Evolutionary conservation across 2,888 invertebrate genomes (phyloP).

Genomic region (Stenolophus ochropezus): DNA sequence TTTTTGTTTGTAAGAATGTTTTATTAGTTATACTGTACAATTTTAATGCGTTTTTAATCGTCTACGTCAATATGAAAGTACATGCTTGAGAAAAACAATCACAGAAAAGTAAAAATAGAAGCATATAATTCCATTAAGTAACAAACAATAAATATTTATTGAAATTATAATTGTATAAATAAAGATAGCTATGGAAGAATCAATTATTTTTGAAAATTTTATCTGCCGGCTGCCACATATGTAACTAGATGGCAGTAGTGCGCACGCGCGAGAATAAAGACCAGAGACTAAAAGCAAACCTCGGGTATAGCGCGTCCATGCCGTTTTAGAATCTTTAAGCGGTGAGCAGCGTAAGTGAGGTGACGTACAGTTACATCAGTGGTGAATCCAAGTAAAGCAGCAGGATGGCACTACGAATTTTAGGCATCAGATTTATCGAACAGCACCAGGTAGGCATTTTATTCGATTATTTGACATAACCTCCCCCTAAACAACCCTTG

Average conservation of each 20-base stretch:
- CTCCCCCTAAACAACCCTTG: background rate
- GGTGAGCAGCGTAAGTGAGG: constrained; percentile 52
- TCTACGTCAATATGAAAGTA: background rate
- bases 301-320: constrained; percentile 49
- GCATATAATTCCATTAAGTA: background rate
- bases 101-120: background rate
- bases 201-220: background rate
- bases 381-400: constrained; percentile 64
- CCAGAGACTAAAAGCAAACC: constrained; percentile 42
- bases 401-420: constrained; percentile 81
- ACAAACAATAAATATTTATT: background rate
- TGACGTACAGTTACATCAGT: constrained; percentile 46
- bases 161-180: background rate
- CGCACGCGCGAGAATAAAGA: constrained; percentile 57
- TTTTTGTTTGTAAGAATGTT: constrained; percentile 27
- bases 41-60: constrained; percentile 12
- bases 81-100: background rate
- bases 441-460: constrained; percentile 76
- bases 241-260: background rate
- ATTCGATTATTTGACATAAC: constrained; percentile 17
- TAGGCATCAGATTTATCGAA: constrained; percentile 78
- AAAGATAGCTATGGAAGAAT: background rate
- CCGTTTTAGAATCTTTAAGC: constrained; percentile 56
- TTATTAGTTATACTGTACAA: background rate
- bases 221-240: background rate